Base-by-base conservation (phyloP, 1,140 invertebrate genomes). In the Zaprionus capensis region DNA sequence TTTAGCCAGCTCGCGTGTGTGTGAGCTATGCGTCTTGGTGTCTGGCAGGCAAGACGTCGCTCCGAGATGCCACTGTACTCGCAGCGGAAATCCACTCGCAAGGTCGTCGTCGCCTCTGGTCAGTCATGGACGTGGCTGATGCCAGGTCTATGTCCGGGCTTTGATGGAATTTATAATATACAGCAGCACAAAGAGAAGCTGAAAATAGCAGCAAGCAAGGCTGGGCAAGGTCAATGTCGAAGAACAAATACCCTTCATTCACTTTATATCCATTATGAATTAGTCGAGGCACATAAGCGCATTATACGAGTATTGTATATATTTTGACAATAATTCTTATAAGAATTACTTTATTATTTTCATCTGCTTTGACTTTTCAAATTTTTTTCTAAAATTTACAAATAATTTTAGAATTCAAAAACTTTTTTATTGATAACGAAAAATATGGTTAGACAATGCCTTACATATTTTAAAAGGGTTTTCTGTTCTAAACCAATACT, bases 151-250 rank as follows among this genome's bases (percentile, higher is more conserved):
- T 55, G 72, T 72, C 53, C 70, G 56, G 73, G 70, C 77, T 80
- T 77, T 83, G 73, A 82, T 66, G 73, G 83, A 80, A 86, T 86
- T 87, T 87, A 34, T 41, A 64, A 75, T 75, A 70, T 44, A 62
- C 58, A 65, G 7, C 56, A 70, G 71, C 22, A 38, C 22, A 65
- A 53, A 61, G 51, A 49, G 31, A 38, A 58, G 44, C 44, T 36
- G 15, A 55, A 55, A 24, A 38, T 17, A 46, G 7, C 12, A 49
- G 28, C n/a, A 15, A 68, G 11, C 36, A 12, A 36, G 34, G 0
- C 34, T 3, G 28, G 11, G 5, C 14, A 49, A 9, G 6, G 3
- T n/a, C 5, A 2, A 26, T 11, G 34, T n/a, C 28, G 57, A 62
- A 36, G 17, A 12, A 6, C 0, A 11, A 64, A 70, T 64, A 71